These are phyloP conservation scores for Dromiciops gliroides DNA, from an alignment of 2,113 vertebrate species.

Conservation along the genomic window DNA sequence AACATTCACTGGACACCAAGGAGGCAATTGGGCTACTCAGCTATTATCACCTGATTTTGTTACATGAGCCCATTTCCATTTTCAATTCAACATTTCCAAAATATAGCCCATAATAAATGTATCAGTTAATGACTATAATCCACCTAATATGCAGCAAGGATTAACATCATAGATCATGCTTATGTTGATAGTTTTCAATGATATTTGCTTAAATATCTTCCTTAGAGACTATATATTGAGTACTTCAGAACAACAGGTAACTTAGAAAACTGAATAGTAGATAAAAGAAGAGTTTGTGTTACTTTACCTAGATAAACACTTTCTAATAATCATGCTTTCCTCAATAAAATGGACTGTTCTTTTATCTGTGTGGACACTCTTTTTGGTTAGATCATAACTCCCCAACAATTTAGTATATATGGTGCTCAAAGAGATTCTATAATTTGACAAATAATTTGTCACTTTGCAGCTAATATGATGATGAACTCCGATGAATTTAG, in stretches of 20 bases:
- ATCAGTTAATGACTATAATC: background rate
- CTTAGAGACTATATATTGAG: background rate
- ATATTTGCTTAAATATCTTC: background rate
- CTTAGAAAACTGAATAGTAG: conserved; percentile 6
- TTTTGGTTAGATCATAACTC: background rate
- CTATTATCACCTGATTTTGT: background rate
- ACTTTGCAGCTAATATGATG: background rate
- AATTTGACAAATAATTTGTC: background rate
- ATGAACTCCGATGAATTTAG: background rate
- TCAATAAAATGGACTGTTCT: background rate
- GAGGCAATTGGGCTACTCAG: background rate
- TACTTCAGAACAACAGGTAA: background rate
- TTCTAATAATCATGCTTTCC: background rate
- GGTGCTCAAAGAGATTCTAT: background rate
- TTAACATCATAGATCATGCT: background rate
- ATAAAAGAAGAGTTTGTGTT: background rate
- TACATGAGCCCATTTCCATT: background rate
- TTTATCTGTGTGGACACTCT: background rate
- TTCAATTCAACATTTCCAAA: background rate
- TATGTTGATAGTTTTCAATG: background rate
- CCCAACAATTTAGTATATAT: background rate
- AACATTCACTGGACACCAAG: background rate
- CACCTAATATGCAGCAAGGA: background rate
- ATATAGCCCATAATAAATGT: background rate
- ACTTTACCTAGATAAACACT: background rate